These are phyloP conservation scores for Peromyscus melanophrys DNA, from an alignment of 2,797 vertebrate genomes.

Conservation along the genomic window DNA sequence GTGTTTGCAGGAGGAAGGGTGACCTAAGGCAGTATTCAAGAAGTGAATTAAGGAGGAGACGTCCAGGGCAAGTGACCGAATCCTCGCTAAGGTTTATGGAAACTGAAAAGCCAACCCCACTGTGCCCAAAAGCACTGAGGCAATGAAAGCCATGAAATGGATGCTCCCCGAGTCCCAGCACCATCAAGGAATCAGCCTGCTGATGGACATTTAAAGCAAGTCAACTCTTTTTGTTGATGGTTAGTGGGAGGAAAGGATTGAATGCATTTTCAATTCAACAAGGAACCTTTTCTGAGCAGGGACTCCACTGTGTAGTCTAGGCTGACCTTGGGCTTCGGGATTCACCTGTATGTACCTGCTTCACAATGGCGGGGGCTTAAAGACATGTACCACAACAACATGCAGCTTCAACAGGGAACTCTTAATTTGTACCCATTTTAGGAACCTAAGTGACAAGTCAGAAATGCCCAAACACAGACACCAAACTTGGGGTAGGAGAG, in stretches of 20 bases:
- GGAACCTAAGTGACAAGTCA: background rate
- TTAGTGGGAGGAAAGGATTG: background rate
- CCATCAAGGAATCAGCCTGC: background rate
- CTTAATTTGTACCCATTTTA: background rate
- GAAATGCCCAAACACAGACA: background rate
- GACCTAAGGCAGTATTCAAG: background rate
- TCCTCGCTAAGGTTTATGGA: background rate
- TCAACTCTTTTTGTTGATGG: background rate
- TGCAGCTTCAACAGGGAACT: background rate
- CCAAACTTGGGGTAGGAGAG: background rate
- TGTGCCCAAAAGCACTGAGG: background rate
- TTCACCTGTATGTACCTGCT: background rate
- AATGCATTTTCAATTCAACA: background rate
- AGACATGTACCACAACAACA: background rate
- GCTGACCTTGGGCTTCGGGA: background rate
- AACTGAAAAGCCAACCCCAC: background rate
- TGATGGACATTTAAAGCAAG: background rate
- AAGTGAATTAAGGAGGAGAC: background rate
- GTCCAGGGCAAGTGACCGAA: background rate
- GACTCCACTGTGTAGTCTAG: background rate
- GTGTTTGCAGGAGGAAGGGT: no score
- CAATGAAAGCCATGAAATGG: background rate
- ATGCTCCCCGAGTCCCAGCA: background rate
- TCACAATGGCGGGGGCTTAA: background rate
- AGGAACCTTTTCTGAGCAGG: background rate